phyloP scores from a whole-genome alignment of 2,113 vertebrate genomes.

The Oreotragus oreotragus region DNA sequence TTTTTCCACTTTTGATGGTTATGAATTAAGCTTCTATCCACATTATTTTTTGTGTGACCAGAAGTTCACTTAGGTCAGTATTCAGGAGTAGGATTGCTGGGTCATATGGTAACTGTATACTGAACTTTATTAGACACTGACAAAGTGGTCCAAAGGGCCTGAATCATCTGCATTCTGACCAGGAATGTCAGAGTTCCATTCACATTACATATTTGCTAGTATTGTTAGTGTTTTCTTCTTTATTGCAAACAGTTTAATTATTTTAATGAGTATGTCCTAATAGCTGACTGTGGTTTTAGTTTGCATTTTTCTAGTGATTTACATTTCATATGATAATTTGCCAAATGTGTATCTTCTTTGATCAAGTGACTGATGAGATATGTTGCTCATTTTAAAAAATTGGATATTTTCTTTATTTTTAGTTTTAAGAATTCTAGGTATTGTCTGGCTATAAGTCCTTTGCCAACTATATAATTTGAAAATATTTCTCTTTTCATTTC shows the following conservation, averaged over 20 bases:
- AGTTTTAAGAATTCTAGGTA: background rate
- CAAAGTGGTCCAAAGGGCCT: background rate
- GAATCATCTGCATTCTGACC: background rate
- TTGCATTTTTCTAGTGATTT: background rate
- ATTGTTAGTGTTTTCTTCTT: background rate
- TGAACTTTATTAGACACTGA: background rate
- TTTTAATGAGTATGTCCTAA: background rate
- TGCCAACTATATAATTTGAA: background rate
- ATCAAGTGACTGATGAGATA: background rate
- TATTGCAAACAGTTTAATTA: background rate
- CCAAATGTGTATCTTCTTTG: background rate
- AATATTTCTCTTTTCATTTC: background rate
- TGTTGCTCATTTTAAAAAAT: background rate
- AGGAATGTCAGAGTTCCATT: background rate
- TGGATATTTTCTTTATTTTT: background rate
- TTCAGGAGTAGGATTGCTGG: background rate
- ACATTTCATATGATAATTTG: conserved; percentile 6
- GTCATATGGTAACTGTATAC: background rate
- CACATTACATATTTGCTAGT: background rate
- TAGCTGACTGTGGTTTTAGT: background rate
- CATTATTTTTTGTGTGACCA: background rate
- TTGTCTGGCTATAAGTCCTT: background rate
- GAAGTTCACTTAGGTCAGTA: background rate
- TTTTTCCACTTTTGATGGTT: background rate
- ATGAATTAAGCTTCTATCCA: background rate